A percentile compares a stretch with the other conserved stretches of the same genome.
phyloP scores from a whole-genome alignment of 2,113 vertebrate genomes.

The Mandrillus leucophaeus region DNA sequence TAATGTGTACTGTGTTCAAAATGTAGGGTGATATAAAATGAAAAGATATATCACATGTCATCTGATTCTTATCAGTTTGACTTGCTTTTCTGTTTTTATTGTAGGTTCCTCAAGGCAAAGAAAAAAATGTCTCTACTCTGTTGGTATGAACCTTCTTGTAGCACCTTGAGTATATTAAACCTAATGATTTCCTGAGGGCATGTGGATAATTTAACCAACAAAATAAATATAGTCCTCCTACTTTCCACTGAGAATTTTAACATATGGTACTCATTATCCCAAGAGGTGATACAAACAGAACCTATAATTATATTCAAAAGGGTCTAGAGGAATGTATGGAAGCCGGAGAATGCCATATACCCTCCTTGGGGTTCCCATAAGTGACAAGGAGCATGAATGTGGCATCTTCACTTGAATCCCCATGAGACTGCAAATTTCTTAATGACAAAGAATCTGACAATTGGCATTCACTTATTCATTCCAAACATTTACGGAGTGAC shows the following conservation, averaged over 20 bases:
- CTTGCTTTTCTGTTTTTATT: conserved; percentile 31
- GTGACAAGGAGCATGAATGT: background rate
- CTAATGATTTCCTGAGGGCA: conserved; percentile 44
- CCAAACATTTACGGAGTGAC: background rate
- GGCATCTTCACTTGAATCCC: conserved; percentile 8
- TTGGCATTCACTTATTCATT: background rate
- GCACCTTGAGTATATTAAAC: conserved; percentile 43
- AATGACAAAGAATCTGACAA: background rate
- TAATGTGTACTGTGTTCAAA: background rate
- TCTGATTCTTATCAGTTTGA: conserved; percentile 29
- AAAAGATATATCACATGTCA: conserved; percentile 26
- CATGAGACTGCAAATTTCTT: background rate
- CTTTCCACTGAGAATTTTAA: conserved; percentile 56
- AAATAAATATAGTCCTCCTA: conserved; percentile 47
- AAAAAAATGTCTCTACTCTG: background rate
- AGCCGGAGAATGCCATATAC: background rate
- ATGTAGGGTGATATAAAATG: background rate
- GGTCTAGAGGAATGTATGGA: background rate
- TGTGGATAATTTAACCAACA: conserved; percentile 59
- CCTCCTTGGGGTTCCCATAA: background rate
- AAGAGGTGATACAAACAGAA: conserved; percentile 53
- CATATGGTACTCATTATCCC: conserved; percentile 58
- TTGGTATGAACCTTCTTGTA: conserved; percentile 1
- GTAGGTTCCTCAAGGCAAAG: conserved; percentile 45
- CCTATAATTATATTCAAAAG: conserved; percentile 28